These are phyloP conservation scores for Catharus minimus DNA, from an alignment of 2,113 vertebrate genomes.

Conservation along the genomic window DNA sequence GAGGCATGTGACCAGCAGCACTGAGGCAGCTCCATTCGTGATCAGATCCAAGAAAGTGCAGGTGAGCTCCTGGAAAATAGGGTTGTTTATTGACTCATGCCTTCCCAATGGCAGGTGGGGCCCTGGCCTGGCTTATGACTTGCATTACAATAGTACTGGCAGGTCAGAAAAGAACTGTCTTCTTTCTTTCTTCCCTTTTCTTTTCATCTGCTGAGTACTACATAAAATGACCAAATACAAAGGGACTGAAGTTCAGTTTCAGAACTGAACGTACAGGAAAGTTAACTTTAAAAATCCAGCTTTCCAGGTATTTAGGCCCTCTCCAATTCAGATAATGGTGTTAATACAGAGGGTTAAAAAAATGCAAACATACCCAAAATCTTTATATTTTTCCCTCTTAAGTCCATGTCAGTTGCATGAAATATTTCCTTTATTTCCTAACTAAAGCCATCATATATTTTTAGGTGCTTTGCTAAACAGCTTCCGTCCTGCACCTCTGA, in stretches of 20 bases:
- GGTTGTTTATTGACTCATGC: background rate
- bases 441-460: background rate
- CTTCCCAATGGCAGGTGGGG: conserved; percentile 30
- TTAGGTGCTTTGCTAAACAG: background rate
- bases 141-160: background rate
- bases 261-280: background rate
- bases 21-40: background rate
- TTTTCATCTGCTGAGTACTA: background rate
- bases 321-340: background rate
- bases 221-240: background rate
- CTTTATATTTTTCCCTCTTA: background rate
- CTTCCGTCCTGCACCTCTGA: background rate
- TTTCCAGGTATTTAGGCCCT: background rate
- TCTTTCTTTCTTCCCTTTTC: background rate
- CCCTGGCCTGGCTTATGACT: background rate
- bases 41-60: background rate
- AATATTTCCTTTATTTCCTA: background rate
- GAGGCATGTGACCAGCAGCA: conserved; percentile 15
- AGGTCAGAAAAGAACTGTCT: background rate
- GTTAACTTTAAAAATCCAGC: background rate
- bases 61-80: background rate
- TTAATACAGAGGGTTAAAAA: background rate
- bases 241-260: background rate
- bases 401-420: background rate
- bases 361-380: background rate